Evolutionary conservation across 2,113 vertebrate genomes (phyloP).

Genomic region (Datnioides undecimradiatus): DNA sequence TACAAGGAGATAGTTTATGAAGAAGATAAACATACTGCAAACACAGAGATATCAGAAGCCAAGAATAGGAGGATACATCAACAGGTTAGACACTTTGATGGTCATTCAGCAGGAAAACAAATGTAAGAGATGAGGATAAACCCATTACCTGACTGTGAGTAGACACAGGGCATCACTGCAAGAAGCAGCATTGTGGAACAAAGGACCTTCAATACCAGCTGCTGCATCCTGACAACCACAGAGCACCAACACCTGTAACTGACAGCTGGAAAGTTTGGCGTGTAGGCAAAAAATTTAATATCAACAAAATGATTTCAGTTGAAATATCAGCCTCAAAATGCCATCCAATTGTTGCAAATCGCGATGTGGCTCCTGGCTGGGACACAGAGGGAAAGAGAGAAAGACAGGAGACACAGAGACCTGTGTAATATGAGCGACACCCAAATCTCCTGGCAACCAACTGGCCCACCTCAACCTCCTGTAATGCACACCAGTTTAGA

Average conservation of each 20-base stretch:
- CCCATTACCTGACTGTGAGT: slow-evolving; percentile 72
- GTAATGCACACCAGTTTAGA: slow-evolving; percentile 73
- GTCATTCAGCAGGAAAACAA: background rate
- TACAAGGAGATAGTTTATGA: background rate
- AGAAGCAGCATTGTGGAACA: slow-evolving; percentile 66
- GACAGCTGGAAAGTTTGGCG: slow-evolving; percentile 8
- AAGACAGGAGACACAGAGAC: slow-evolving; percentile 47
- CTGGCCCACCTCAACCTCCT: slow-evolving; percentile 58
- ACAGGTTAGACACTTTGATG: background rate
- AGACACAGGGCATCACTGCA: slow-evolving; percentile 38
- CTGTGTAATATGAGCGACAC: slow-evolving; percentile 72
- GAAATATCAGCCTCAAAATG: background rate
- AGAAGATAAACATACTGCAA: background rate
- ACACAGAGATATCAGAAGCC: background rate
- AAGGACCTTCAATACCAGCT: slow-evolving; percentile 46
- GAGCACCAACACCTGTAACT: slow-evolving; percentile 21
- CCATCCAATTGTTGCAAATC: background rate
- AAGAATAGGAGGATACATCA: slow-evolving; percentile 4
- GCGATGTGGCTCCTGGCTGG: slow-evolving; percentile 7
- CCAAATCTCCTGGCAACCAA: slow-evolving; percentile 73
- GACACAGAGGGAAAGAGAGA: slow-evolving; percentile 36
- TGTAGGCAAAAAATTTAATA: background rate
- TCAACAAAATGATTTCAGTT: background rate
- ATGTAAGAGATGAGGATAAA: background rate
- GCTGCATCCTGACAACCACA: slow-evolving; percentile 68